Evolutionary conservation across 2,888 invertebrate species (phyloP).

Genomic region (Sesia bembeciformis): DNA sequence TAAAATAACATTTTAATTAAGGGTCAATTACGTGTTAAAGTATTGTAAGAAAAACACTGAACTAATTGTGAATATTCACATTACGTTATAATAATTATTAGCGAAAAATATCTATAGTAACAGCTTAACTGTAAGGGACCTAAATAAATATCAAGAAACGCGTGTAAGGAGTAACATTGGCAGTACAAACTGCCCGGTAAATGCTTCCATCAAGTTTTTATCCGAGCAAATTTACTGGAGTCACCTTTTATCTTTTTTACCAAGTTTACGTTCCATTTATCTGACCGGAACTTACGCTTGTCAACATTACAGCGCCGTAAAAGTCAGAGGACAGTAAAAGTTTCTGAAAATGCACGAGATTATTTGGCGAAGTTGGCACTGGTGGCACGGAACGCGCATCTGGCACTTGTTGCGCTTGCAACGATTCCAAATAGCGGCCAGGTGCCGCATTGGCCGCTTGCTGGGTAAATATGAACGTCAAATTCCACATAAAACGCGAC

Average conservation of each 20-base stretch:
- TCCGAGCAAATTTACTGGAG: not conserved
- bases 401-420: conserved; percentile 34
- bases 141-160: not conserved
- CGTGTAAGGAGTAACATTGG: not conserved
- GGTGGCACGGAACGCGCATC: conserved; percentile 20
- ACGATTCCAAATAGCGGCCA: conserved; percentile 21
- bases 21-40: too few relatives aligned
- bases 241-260: not conserved
- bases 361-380: conserved; percentile 4
- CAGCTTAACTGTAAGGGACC: not conserved
- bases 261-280: conserved; percentile 16
- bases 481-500: conserved; percentile 1
- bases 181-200: not conserved
- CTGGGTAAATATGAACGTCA: conserved; percentile 4
- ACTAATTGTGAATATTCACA: too few relatives aligned
- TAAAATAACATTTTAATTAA: too few relatives aligned
- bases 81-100: not conserved
- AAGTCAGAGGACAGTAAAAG: conserved; percentile 31
- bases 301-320: conserved; percentile 38
- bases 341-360: conserved; percentile 16
- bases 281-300: conserved; percentile 34
- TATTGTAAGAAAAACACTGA: too few relatives aligned
- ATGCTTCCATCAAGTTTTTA: not conserved
- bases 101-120: not conserved
- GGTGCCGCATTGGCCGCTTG: conserved; percentile 4